phyloP scores from a whole-genome alignment of 2,797 vertebrate genomes.

The Lophura swinhoii region DNA sequence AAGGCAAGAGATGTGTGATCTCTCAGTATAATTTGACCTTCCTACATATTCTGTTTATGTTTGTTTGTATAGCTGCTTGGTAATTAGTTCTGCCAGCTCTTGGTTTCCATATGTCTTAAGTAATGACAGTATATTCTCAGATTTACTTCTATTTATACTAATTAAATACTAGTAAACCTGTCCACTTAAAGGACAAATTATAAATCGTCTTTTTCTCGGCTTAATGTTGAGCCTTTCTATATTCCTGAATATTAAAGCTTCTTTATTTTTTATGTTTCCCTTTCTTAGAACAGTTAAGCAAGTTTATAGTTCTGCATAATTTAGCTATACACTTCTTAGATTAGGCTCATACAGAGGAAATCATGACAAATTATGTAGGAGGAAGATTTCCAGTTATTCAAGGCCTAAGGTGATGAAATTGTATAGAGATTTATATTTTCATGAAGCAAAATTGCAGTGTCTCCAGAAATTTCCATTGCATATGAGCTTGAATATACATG shows the following conservation, averaged over 20 bases:
- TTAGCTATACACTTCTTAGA: neutral
- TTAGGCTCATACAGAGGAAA: constrained; percentile 22
- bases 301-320: constrained; percentile 45
- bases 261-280: constrained; percentile 36
- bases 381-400: constrained; percentile 52
- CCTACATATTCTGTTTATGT: neutral
- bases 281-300: constrained; percentile 13
- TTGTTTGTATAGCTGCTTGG: neutral
- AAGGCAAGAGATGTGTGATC: neutral
- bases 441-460: neutral
- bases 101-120: neutral
- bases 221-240: neutral
- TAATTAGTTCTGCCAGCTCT: neutral
- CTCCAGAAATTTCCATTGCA: neutral
- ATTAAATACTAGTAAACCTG: constrained; percentile 33
- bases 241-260: neutral
- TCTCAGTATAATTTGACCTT: neutral
- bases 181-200: constrained; percentile 2
- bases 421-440: constrained; percentile 25
- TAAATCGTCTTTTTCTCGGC: neutral
- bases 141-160: neutral
- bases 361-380: constrained; percentile 45
- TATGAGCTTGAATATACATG: neutral
- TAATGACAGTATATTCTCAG: neutral
- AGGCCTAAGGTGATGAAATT: constrained; percentile 8